phyloP scores from a whole-genome alignment of 2,888 invertebrate genomes.

The Tortrix viridana region DNA sequence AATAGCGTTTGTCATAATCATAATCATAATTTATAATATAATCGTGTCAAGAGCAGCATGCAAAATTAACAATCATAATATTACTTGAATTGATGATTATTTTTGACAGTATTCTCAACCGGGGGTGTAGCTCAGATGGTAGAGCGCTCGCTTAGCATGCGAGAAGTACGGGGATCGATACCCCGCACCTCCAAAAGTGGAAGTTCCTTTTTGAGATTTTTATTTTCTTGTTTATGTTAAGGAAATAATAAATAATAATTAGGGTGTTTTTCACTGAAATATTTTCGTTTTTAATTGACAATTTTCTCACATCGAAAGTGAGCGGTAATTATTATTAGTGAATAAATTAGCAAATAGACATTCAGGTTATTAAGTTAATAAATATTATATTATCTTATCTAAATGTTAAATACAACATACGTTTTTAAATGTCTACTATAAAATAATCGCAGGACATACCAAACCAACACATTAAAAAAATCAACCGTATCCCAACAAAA shows the following conservation, averaged over 20 bases:
- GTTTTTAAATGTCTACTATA: neutral
- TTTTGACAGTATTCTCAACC: neutral
- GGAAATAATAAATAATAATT: too few relatives aligned
- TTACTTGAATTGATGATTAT: neutral
- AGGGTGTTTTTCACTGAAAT: too few relatives aligned
- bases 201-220: conserved; percentile 2
- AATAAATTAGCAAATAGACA: neutral
- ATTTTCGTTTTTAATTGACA: too few relatives aligned
- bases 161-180: conserved; percentile 73
- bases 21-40: too few relatives aligned
- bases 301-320: neutral
- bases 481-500: neutral
- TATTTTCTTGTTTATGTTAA: neutral
- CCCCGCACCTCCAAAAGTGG: conserved; percentile 54
- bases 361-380: neutral
- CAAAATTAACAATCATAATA: neutral
- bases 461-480: neutral
- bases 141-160: conserved; percentile 85
- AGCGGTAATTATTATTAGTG: neutral
- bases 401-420: neutral
- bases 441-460: too few relatives aligned
- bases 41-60: too few relatives aligned
- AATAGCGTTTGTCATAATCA: too few relatives aligned
- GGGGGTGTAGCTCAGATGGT: conserved; percentile 84
- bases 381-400: neutral